These are phyloP conservation scores for Leiothrix lutea DNA, from an alignment of 2,113 vertebrate species.

Conservation along the genomic window DNA sequence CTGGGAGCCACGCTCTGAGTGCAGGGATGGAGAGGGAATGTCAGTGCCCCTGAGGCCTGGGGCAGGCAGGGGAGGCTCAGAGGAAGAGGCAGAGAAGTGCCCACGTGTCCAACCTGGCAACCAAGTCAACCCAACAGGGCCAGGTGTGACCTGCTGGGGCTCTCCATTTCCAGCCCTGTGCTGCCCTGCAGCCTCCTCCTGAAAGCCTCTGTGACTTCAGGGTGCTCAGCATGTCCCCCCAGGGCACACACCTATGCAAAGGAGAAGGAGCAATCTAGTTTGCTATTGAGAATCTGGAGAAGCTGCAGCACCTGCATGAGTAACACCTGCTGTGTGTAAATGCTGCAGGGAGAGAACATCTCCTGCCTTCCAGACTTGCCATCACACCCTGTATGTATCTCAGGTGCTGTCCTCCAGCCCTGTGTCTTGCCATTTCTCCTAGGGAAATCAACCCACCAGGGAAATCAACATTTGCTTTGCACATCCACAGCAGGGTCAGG, in stretches of 20 bases:
- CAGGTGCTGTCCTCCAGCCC: not conserved
- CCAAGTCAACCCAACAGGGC: not conserved
- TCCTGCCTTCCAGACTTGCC: not conserved
- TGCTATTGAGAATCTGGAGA: not conserved
- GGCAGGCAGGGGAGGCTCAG: not conserved
- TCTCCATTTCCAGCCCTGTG: not conserved
- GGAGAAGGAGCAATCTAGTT: not conserved
- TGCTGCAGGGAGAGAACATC: not conserved
- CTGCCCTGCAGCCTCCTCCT: not conserved
- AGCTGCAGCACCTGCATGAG: not conserved
- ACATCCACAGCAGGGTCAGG: not conserved
- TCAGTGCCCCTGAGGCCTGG: not conserved
- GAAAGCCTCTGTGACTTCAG: not conserved
- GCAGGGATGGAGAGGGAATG: not conserved
- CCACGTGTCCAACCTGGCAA: accelerated
- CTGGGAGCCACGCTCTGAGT: not conserved
- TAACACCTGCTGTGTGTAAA: not conserved
- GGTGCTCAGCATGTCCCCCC: not conserved
- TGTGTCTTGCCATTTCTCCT: not conserved
- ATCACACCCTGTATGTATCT: not conserved
- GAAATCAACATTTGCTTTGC: not conserved
- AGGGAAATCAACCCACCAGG: not conserved
- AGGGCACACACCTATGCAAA: not conserved
- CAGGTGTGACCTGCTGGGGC: not conserved
- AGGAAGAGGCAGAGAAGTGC: not conserved